A percentile compares a stretch with the other conserved stretches of the same genome.
These are phyloP conservation scores for Agrenia bidenticulata DNA, from an alignment of 2,888 invertebrate species.

Conservation along the genomic window DNA sequence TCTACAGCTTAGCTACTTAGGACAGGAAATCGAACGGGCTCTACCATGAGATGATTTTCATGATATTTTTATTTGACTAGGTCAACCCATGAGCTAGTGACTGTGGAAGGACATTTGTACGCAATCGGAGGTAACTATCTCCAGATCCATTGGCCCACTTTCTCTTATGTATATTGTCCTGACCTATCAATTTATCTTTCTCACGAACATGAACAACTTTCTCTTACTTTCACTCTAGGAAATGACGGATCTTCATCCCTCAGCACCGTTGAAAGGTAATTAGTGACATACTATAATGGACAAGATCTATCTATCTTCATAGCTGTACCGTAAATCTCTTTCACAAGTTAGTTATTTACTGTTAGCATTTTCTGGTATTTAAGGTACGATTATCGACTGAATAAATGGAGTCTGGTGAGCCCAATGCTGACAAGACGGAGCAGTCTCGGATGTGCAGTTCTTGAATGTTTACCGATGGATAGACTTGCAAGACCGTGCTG, in stretches of 20 bases:
- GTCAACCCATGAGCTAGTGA: constrained; percentile 70
- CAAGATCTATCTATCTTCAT: no score
- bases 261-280: constrained; percentile 65
- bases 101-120: constrained; percentile 65
- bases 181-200: background rate
- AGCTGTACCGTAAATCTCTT: no score
- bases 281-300: background rate
- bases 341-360: no score
- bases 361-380: background rate
- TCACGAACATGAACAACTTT: background rate
- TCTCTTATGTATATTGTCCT: background rate
- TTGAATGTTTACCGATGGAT: constrained; percentile 62
- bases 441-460: constrained; percentile 67
- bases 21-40: no score
- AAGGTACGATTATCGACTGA: constrained; percentile 64
- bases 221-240: constrained; percentile 17
- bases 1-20: no score
- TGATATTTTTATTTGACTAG: constrained; percentile 55
- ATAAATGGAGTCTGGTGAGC: constrained; percentile 68
- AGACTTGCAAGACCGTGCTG: constrained; percentile 47
- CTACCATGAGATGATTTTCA: no score
- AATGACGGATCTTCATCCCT: constrained; percentile 69
- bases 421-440: constrained; percentile 67
- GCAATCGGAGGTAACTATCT: constrained; percentile 63
- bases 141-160: constrained; percentile 1